A percentile compares a stretch with the other conserved stretches of the same genome.
Conservation (phyloP, 2,797 vertebrate genomes). For the Florisuga fusca region DNA sequence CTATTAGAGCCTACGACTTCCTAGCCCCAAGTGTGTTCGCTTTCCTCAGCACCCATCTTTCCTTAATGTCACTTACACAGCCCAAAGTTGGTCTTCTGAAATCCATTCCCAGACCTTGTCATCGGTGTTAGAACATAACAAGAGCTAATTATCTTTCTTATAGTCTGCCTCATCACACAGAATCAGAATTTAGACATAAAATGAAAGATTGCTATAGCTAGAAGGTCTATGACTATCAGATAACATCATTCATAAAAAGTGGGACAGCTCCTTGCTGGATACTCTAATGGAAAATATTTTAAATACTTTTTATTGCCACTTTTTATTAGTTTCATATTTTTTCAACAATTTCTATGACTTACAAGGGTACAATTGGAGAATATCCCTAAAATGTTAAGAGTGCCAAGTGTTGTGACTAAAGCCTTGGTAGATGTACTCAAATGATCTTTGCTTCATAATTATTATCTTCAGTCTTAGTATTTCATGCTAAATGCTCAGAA, state of each 20-base stretch:
- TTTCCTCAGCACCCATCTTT: background rate
- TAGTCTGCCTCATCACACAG: background rate
- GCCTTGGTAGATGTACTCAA: background rate
- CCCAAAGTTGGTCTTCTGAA: background rate
- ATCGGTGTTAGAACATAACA: background rate
- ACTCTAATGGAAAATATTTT: background rate
- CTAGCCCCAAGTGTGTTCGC: background rate
- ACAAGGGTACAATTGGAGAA: background rate
- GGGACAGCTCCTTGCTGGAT: background rate
- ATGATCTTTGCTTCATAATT: background rate
- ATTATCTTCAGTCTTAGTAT: background rate
- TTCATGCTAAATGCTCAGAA: background rate
- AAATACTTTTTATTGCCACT: slow-evolving; percentile 4
- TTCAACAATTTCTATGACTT: background rate
- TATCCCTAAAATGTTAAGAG: background rate
- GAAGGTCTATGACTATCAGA: background rate
- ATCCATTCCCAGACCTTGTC: background rate
- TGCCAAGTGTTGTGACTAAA: background rate
- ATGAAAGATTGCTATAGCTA: background rate
- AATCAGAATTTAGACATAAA: slow-evolving; percentile 10
- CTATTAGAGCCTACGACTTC: background rate
- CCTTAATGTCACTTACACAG: background rate
- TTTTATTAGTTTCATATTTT: slow-evolving; percentile 22
- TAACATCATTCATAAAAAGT: background rate
- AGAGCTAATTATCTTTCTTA: background rate